phyloP scores from a whole-genome alignment of 2,113 vertebrate species.

The Psettodes erumei region DNA sequence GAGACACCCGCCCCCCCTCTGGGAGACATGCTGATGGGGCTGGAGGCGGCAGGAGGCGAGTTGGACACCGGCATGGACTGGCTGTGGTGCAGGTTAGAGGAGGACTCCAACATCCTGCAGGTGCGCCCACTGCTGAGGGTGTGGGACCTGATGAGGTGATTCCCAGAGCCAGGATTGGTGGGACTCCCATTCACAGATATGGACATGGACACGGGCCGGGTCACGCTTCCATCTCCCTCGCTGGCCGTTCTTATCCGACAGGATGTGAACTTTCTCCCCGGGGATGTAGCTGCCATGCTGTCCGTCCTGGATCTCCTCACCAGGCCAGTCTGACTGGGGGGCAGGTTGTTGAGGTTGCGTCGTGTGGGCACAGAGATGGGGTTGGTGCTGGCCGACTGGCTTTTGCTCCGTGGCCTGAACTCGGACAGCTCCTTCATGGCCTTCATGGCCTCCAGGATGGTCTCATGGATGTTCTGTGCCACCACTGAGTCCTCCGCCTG shows the following conservation, averaged over 20 bases:
- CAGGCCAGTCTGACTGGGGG: constrained; percentile 87
- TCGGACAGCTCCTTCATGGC: constrained; percentile 95
- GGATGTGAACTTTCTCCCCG: constrained; percentile 77
- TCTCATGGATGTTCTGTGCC: constrained; percentile 98
- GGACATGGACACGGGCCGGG: constrained; percentile 79
- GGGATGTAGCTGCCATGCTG: constrained; percentile 81
- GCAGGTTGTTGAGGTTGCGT: constrained; percentile 86
- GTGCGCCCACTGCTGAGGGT: constrained; percentile 80
- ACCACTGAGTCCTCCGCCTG: constrained; percentile 97
- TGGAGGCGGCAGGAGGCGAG: constrained; percentile 88
- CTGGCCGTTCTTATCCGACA: constrained; percentile 88
- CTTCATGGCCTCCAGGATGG: constrained; percentile 97
- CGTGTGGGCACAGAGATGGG: constrained; percentile 85
- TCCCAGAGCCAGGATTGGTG: constrained; percentile 84
- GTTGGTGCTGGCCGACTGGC: constrained; percentile 91
- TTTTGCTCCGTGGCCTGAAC: constrained; percentile 96
- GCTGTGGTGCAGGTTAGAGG: constrained; percentile 86
- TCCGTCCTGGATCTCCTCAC: constrained; percentile 85
- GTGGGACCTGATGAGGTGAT: constrained; percentile 86
- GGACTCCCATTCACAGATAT: constrained; percentile 85
- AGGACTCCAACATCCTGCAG: constrained; percentile 73
- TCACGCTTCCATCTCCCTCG: constrained; percentile 84
- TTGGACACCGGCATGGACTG: constrained; percentile 89
- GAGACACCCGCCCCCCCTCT: constrained; percentile 84
- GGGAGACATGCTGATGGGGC: constrained; percentile 90